Conservation (phyloP, 2,888 invertebrate genomes). For the Drosophila monieri region DNA sequence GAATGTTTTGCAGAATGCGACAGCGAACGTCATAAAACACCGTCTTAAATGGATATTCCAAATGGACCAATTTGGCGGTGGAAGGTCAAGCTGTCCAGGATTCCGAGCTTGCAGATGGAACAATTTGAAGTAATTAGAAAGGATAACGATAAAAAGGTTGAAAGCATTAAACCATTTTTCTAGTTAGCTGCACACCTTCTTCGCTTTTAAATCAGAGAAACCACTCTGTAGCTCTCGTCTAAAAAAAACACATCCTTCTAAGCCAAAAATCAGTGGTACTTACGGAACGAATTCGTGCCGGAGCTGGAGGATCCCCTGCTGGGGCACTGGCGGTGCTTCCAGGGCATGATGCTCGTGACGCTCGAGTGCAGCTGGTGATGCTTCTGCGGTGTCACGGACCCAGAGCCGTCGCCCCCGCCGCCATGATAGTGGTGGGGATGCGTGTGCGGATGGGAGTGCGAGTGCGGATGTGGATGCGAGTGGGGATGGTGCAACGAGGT, state of each 20-base stretch:
- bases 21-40: slow-evolving; percentile 8
- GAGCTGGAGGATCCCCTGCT: slow-evolving; percentile 84
- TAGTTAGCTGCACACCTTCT: too few species aligned
- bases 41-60: slow-evolving; percentile 18
- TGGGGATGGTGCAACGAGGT: slow-evolving; percentile 65
- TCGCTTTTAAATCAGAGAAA: not conserved
- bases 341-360: slow-evolving; percentile 83
- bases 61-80: not conserved
- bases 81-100: not conserved
- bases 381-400: slow-evolving; percentile 76
- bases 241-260: not conserved
- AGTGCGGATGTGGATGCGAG: slow-evolving; percentile 29
- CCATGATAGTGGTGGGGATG: slow-evolving; percentile 70
- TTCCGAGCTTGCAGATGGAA: not conserved
- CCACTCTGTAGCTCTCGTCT: not conserved
- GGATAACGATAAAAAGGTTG: not conserved
- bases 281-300: slow-evolving; percentile 84
- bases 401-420: slow-evolving; percentile 44
- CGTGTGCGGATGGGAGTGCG: slow-evolving; percentile 33
- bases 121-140: not conserved
- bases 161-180: not conserved
- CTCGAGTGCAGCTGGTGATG: slow-evolving; percentile 81
- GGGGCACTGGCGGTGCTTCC: slow-evolving; percentile 84
- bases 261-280: slow-evolving; percentile 55
- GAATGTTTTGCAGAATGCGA: slow-evolving; percentile 4